Percentiles rank a stretch among this genome's conserved stretches.
These are phyloP conservation scores for Protonibea diacanthus DNA, from an alignment of 2,797 vertebrate species.

Conservation along the genomic window DNA sequence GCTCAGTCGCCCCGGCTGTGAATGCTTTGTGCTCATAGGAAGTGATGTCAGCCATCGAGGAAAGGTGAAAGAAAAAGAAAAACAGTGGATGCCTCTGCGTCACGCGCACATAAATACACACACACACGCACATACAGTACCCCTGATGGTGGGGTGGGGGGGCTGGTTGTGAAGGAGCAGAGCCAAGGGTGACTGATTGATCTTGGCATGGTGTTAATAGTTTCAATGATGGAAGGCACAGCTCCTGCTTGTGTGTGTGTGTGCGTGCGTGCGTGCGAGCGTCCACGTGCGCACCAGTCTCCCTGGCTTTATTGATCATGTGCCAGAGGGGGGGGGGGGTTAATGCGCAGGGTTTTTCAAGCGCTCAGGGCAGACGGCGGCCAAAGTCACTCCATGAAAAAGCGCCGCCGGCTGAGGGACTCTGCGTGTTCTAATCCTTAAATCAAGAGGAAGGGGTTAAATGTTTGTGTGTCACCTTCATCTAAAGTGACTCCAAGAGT, in stretches of 20 bases:
- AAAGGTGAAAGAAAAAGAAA: neutral
- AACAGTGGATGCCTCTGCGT: neutral
- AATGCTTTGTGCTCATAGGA: constrained; percentile 14
- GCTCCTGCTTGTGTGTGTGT: constrained; percentile 40
- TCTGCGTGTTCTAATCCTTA: constrained; percentile 57
- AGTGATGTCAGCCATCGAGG: constrained; percentile 36
- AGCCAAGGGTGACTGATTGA: constrained; percentile 69
- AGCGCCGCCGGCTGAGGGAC: constrained; percentile 42
- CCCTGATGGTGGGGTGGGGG: constrained; percentile 12
- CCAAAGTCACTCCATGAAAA: constrained; percentile 76
- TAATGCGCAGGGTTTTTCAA: constrained; percentile 70
- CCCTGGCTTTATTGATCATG: constrained; percentile 71
- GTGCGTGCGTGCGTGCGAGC: neutral
- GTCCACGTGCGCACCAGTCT: constrained; percentile 9
- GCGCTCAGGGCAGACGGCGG: constrained; percentile 58
- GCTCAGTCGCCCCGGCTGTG: neutral
- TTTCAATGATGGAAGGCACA: constrained; percentile 72
- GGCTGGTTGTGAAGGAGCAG: constrained; percentile 13
- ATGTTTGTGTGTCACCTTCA: constrained; percentile 70
- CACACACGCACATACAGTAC: neutral
- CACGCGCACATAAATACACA: too few relatives aligned
- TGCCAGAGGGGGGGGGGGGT: constrained; percentile 61
- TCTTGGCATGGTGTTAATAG: constrained; percentile 77
- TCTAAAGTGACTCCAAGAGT: constrained; percentile 39
- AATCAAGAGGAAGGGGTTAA: constrained; percentile 70